Conservation (phyloP, 1,140 invertebrate genomes). For the Dreissena polymorpha region DNA sequence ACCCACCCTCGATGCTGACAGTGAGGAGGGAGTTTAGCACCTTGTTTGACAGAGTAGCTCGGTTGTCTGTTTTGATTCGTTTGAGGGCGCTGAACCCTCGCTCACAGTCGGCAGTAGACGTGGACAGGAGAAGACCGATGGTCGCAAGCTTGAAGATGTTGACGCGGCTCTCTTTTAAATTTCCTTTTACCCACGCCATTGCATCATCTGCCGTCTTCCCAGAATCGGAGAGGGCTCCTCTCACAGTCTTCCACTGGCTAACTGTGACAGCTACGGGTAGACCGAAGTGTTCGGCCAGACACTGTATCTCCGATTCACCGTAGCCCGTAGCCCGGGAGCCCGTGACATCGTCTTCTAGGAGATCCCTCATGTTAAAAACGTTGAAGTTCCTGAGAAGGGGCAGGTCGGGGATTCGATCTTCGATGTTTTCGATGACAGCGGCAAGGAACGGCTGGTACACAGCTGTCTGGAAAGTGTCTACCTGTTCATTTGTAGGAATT, state of each 20-base stretch:
- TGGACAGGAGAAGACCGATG: slow-evolving; percentile 4
- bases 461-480: no score
- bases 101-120: slow-evolving; percentile 21
- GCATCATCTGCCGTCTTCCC: background rate
- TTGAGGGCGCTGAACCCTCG: background rate
- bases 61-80: background rate
- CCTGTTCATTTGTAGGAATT: no score
- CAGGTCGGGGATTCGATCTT: background rate
- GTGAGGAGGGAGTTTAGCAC: background rate
- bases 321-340: background rate
- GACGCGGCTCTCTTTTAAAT: background rate
- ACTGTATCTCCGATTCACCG: background rate
- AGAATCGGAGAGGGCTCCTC: background rate
- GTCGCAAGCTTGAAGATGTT: background rate
- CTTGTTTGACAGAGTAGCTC: background rate
- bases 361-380: background rate
- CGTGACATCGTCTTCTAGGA: background rate
- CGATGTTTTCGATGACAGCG: background rate
- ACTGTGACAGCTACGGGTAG: background rate
- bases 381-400: background rate
- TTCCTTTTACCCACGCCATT: background rate
- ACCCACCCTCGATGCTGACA: background rate
- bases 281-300: background rate
- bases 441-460: background rate
- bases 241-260: background rate